These are phyloP conservation scores for Dendrolimus houi DNA, from an alignment of 2,888 invertebrate species.

Conservation along the genomic window DNA sequence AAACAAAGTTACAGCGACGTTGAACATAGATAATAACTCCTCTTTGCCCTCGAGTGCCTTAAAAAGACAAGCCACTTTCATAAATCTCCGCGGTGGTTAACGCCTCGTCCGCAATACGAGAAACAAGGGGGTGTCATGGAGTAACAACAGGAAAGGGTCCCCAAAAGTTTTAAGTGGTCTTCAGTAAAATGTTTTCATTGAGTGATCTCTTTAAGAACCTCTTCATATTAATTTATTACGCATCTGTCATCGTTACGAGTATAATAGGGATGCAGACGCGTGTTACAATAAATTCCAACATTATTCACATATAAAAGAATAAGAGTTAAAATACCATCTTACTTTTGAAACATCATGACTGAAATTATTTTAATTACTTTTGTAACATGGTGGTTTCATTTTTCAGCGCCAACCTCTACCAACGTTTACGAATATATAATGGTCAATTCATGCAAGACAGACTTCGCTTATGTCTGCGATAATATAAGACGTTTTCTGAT, in stretches of 20 bases:
- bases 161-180: constrained; percentile 56
- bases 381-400: too few species aligned
- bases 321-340: background rate
- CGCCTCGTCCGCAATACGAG: constrained; percentile 54
- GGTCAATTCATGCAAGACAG: too few species aligned
- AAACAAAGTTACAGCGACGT: constrained; percentile 42
- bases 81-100: constrained; percentile 59
- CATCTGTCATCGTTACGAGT: too few species aligned
- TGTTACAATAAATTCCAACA: too few species aligned
- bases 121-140: constrained; percentile 48
- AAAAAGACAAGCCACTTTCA: constrained; percentile 58
- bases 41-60: constrained; percentile 43
- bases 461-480: too few species aligned
- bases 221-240: too few species aligned
- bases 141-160: constrained; percentile 41
- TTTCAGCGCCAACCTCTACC: too few species aligned
- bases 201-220: constrained; percentile 46
- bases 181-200: constrained; percentile 49
- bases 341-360: background rate
- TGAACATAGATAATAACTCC: constrained; percentile 53
- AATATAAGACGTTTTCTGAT: too few species aligned
- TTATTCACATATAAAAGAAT: too few species aligned
- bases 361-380: background rate
- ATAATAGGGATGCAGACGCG: too few species aligned
- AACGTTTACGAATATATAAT: too few species aligned